These are phyloP conservation scores for Ennomos fuscantarius DNA, from an alignment of 2,888 invertebrate genomes.

Conservation along the genomic window DNA sequence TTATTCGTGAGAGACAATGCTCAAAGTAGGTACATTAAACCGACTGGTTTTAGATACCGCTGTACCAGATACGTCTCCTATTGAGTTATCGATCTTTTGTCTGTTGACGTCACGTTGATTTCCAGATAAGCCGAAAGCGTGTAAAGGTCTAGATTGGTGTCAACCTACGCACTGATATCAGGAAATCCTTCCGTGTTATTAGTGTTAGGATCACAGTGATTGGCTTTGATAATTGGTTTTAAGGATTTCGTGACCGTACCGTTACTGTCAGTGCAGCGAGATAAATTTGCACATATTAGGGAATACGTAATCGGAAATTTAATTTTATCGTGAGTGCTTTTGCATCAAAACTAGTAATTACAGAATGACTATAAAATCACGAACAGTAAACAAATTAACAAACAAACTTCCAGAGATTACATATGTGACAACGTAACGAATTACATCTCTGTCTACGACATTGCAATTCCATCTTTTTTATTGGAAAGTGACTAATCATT, in stretches of 20 bases:
- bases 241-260: not conserved
- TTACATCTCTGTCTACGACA: no score
- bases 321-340: no score
- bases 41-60: slow-evolving; percentile 47
- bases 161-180: slow-evolving; percentile 23
- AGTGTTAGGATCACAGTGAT: slow-evolving; percentile 2
- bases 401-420: no score
- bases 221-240: slow-evolving; percentile 7
- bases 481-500: no score
- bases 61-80: slow-evolving; percentile 31
- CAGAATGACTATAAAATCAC: no score
- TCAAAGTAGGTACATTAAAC: slow-evolving; percentile 62
- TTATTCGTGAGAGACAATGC: slow-evolving; percentile 80
- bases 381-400: no score
- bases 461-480: no score
- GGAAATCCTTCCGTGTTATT: slow-evolving; percentile 16
- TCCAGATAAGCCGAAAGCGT: slow-evolving; percentile 22
- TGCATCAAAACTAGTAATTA: no score
- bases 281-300: no score
- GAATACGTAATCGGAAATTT: no score
- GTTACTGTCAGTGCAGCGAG: no score
- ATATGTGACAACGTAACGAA: no score
- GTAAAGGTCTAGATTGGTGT: slow-evolving; percentile 16
- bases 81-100: slow-evolving; percentile 38
- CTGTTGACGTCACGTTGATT: slow-evolving; percentile 35